These are phyloP conservation scores for Silurus meridionalis DNA, from an alignment of 2,113 vertebrate genomes.

Conservation along the genomic window DNA sequence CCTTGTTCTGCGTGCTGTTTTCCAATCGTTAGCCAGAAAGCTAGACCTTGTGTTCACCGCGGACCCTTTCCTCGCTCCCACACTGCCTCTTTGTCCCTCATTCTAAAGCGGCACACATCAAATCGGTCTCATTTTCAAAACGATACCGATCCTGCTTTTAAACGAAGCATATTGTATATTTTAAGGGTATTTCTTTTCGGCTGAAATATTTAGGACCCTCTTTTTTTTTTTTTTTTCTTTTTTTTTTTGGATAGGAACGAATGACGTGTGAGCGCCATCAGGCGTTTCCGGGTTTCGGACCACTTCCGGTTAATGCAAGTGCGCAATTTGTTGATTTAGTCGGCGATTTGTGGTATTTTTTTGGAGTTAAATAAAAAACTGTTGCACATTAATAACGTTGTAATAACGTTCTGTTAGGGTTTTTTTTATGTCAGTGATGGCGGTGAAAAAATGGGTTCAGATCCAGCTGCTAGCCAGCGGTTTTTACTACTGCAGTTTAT, in stretches of 20 bases:
- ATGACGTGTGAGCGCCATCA: conserved; percentile 77
- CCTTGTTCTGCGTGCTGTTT: conserved; percentile 73
- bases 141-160: conserved; percentile 10
- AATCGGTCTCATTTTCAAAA: conserved; percentile 43
- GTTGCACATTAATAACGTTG: not conserved
- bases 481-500: not conserved
- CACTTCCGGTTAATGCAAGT: conserved; percentile 71
- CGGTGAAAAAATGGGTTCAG: not conserved
- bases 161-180: conserved; percentile 44
- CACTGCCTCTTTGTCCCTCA: conserved; percentile 50
- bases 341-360: not conserved
- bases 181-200: conserved; percentile 57
- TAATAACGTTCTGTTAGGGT: not conserved
- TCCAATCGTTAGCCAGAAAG: conserved; percentile 68
- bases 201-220: conserved; percentile 63
- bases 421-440: not conserved
- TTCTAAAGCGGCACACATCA: conserved; percentile 49
- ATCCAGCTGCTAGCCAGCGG: not conserved
- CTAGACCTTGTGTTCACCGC: conserved; percentile 63
- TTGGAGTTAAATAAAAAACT: not conserved
- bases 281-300: conserved; percentile 75
- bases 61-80: conserved; percentile 60
- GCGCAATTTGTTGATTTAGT: conserved; percentile 3
- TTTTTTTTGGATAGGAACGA: conserved; percentile 66
- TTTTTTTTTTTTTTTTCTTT: conserved; percentile 58